phyloP scores from a whole-genome alignment of 2,888 invertebrate genomes.

The Ctena decussata region DNA sequence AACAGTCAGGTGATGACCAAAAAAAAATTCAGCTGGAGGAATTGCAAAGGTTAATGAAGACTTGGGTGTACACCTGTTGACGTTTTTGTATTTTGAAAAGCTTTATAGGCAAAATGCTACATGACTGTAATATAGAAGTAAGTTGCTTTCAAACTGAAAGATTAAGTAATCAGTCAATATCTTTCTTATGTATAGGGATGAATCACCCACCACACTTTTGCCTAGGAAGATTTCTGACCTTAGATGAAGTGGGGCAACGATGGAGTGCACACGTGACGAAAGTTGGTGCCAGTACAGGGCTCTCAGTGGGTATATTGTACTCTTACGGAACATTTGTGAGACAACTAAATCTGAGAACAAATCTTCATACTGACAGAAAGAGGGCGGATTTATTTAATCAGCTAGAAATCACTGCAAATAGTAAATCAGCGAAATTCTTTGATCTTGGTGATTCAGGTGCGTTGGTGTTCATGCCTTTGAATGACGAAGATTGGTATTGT shows the following conservation, averaged over 20 bases:
- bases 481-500: conserved; percentile 22
- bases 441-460: conserved; percentile 47
- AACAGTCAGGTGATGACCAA: too few relatives aligned
- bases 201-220: too few relatives aligned
- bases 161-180: too few relatives aligned
- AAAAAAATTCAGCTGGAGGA: too few relatives aligned
- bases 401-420: conserved; percentile 22
- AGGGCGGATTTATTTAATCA: conserved; percentile 20
- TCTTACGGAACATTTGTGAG: conserved; percentile 21
- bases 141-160: too few relatives aligned
- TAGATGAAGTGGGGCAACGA: not conserved
- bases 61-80: too few relatives aligned
- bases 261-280: conserved; percentile 12
- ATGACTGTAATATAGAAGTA: too few relatives aligned
- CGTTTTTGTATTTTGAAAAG: too few relatives aligned
- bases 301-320: conserved; percentile 36
- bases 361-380: not conserved
- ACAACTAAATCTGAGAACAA: not conserved
- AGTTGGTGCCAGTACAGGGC: conserved; percentile 39
- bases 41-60: too few relatives aligned
- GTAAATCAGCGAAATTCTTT: conserved; percentile 24
- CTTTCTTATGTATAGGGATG: too few relatives aligned
- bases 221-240: conserved; percentile 22
- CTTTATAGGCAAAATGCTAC: too few relatives aligned
- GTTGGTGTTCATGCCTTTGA: conserved; percentile 28